Evolutionary conservation across 2,797 vertebrate species (phyloP).

Genomic region (Luscinia megarhynchos): DNA sequence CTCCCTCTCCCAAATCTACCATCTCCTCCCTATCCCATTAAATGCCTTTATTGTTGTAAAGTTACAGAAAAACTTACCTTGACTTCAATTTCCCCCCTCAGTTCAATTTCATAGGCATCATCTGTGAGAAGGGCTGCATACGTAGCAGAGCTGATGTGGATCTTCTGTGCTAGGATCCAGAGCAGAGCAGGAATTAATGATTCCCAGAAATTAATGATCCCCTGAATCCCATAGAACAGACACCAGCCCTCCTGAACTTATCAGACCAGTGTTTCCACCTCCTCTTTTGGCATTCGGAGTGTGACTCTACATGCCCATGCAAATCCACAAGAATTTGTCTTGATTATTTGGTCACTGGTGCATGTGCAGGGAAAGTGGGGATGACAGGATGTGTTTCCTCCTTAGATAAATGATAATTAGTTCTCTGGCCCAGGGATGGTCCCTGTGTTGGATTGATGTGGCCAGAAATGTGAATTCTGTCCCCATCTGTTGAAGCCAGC

Average conservation of each 20-base stretch:
- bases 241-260: background rate
- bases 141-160: slow-evolving; percentile 88
- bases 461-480: no score
- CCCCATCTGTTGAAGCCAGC: no score
- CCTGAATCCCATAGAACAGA: background rate
- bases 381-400: background rate
- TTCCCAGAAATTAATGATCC: background rate
- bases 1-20: background rate
- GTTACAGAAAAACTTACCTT: slow-evolving; percentile 80
- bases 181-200: background rate
- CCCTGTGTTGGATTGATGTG: no score
- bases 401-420: background rate
- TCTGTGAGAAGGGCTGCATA: slow-evolving; percentile 85
- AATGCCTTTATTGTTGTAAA: background rate
- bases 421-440: background rate
- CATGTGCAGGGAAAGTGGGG: no score
- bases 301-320: rapidly evolving
- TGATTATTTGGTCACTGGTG: background rate
- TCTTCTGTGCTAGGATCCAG: slow-evolving; percentile 83
- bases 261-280: background rate
- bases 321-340: background rate
- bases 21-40: background rate
- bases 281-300: background rate
- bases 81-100: slow-evolving; percentile 88
- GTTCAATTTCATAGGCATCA: slow-evolving; percentile 87